These are phyloP conservation scores for Falcunculus frontatus DNA, from an alignment of 2,113 vertebrate genomes.

Conservation along the genomic window DNA sequence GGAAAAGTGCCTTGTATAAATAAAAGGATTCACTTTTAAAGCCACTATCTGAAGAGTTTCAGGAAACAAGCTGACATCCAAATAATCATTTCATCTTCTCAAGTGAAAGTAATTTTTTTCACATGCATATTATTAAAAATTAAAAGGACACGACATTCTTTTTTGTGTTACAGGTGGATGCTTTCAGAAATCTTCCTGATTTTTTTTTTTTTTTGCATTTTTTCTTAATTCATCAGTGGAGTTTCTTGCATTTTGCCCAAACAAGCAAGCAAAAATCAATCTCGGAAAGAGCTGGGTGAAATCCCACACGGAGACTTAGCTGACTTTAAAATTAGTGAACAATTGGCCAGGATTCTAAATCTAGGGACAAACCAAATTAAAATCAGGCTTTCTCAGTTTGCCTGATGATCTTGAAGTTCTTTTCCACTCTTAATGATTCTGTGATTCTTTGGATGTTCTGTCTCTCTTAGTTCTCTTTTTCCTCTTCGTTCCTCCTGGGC, in stretches of 20 bases:
- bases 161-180: background rate
- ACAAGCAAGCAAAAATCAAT: background rate
- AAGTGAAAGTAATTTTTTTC: background rate
- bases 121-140: background rate
- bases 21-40: slow-evolving; percentile 7
- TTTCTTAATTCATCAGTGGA: background rate
- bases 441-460: background rate
- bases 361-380: background rate
- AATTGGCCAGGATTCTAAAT: background rate
- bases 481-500: background rate
- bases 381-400: background rate
- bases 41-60: background rate
- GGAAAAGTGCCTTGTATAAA: background rate
- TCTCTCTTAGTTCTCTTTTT: background rate
- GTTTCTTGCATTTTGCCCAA: background rate
- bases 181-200: background rate
- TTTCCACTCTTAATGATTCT: background rate
- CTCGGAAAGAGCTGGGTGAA: background rate
- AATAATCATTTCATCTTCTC: background rate
- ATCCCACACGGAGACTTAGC: background rate
- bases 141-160: background rate
- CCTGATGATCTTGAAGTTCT: background rate
- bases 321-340: background rate
- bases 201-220: background rate
- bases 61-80: background rate